phyloP scores from a whole-genome alignment of 2,113 vertebrate species.

The Narcine bancroftii region DNA sequence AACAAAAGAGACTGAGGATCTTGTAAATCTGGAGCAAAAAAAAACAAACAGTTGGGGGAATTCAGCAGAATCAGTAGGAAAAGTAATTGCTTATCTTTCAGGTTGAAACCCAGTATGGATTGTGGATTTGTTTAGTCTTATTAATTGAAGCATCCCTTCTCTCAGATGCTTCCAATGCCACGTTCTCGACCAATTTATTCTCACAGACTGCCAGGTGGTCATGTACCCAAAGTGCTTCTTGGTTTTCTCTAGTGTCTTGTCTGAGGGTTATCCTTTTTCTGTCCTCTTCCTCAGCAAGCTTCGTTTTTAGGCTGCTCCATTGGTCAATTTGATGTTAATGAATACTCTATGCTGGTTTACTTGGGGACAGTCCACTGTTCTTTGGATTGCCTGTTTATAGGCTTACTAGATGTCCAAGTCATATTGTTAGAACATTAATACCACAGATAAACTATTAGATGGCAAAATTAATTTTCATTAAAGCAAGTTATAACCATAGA shows the following conservation, averaged over 20 bases:
- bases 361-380: background rate
- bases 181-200: background rate
- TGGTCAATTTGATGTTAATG: background rate
- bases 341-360: background rate
- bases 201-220: background rate
- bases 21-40: too few relatives aligned
- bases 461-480: background rate
- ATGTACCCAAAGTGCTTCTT: background rate
- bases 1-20: too few relatives aligned
- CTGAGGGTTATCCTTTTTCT: background rate
- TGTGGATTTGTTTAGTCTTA: background rate
- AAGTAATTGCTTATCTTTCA: too few relatives aligned
- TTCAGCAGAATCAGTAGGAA: too few relatives aligned
- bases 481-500: too few relatives aligned
- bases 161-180: background rate
- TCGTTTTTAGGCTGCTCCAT: background rate
- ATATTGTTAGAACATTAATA: background rate
- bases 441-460: background rate
- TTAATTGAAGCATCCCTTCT: background rate
- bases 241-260: background rate
- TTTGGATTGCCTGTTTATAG: background rate
- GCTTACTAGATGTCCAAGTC: background rate
- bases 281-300: background rate
- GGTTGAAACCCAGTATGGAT: too few relatives aligned
- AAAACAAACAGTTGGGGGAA: too few relatives aligned